Base-by-base conservation (phyloP, 2,113 vertebrate species). In the Mystacornis crossleyi region DNA sequence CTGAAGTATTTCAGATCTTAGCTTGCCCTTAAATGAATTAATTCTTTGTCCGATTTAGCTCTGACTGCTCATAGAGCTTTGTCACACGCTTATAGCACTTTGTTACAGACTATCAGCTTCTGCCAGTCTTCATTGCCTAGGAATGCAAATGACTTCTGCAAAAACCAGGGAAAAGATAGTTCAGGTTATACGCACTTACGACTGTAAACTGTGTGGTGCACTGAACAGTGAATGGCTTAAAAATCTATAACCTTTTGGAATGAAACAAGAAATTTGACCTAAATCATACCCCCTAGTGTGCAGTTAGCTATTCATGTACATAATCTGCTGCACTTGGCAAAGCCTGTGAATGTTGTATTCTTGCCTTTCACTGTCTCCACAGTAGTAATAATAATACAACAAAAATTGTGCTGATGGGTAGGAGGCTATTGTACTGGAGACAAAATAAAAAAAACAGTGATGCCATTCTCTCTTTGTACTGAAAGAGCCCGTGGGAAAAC, bases 331-430 rank as follows among this genome's bases (percentile, higher is more conserved):
- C 84, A 50, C 29, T 95, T 90, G 80, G 89, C 86, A 89, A 55
- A 79, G 85, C 31, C 57, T 77, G 50, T 81, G 70, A 61, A 62
- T 92, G 89, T 69, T 62, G 78, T 89, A 90, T 96, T 79, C 84
- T 89, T 92, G 82, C 86, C 86, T 98, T 97, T 97, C 93, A 93
- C 95, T 97, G 78, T 92, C 96, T 96, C 96, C 93, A 81, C 45
- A 94, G 93, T 78, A 94, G 81, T 94, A 89, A 94, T 89, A 93
- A 96, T 91, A 95, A 86, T 86, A 62, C 85, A 72, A 93, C 65
- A 94, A 94, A 96, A 97, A 71, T 90, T 95, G 88, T 97, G 97
- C 97, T 97, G 97, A 97, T 97, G 95, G 93, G 74, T 96, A 97
- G 91, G 93, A 94, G 89, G 58, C 86, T 91, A 88, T 97, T 97